A percentile compares a stretch with the other conserved stretches of the same genome.
Conservation (phyloP, 2,113 vertebrate species). For the Neoarius graeffei region DNA sequence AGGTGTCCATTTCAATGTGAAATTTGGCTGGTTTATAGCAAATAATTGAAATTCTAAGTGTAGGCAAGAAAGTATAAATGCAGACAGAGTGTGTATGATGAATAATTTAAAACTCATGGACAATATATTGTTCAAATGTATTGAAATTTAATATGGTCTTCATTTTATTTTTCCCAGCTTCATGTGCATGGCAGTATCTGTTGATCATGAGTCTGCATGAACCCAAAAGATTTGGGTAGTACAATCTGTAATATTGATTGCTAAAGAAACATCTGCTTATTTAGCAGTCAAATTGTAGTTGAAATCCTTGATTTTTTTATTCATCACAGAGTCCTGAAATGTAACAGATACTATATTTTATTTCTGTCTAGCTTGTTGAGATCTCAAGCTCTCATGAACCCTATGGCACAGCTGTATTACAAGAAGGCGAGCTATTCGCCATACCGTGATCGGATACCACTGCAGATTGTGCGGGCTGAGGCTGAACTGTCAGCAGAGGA, state of each 20-base stretch:
- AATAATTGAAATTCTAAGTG: not conserved
- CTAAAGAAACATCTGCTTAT: not conserved
- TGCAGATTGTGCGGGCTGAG: slow-evolving; percentile 95
- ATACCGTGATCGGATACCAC: slow-evolving; percentile 91
- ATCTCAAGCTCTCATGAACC: slow-evolving; percentile 65
- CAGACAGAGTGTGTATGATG: not conserved
- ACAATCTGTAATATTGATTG: not conserved
- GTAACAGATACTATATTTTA: not conserved
- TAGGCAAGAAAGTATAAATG: not conserved
- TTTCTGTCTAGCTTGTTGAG: slow-evolving; percentile 29
- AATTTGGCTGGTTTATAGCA: not conserved
- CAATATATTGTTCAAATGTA: not conserved
- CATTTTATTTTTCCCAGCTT: not conserved
- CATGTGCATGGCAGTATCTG: not conserved
- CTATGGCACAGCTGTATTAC: slow-evolving; percentile 97
- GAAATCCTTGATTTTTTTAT: not conserved
- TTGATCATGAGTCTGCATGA: not conserved
- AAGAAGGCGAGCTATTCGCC: slow-evolving; percentile 94
- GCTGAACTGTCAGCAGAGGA: slow-evolving; percentile 91
- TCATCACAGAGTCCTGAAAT: not conserved
- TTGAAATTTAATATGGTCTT: not conserved
- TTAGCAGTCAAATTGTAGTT: not conserved
- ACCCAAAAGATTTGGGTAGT: not conserved
- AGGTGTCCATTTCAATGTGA: not conserved
- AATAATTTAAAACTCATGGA: not conserved